Conservation (phyloP, 2,797 vertebrate species). For the Poecilia velifera region DNA sequence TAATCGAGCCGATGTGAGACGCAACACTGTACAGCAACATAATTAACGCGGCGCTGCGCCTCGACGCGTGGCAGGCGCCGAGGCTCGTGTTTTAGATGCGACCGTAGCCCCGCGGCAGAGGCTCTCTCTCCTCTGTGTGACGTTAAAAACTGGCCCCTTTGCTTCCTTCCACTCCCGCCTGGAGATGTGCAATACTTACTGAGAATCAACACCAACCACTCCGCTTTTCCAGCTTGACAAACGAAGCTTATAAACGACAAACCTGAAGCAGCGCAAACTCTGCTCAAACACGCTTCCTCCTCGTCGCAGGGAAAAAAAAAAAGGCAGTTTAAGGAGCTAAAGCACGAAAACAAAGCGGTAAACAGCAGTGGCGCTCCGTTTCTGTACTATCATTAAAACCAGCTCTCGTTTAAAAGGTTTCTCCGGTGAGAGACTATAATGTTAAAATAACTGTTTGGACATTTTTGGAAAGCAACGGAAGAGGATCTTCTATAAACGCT, state of each 20-base stretch:
- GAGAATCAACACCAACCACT: slow-evolving; percentile 50
- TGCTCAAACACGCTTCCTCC: slow-evolving; percentile 45
- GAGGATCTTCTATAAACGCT: slow-evolving; percentile 32
- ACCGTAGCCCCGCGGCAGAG: slow-evolving; percentile 25
- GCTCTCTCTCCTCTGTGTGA: slow-evolving; percentile 34
- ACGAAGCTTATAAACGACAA: slow-evolving; percentile 55
- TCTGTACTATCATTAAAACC: slow-evolving; percentile 70
- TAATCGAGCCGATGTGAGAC: slow-evolving; percentile 48
- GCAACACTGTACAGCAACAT: slow-evolving; percentile 38
- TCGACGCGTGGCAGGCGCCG: slow-evolving; percentile 14
- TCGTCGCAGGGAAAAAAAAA: slow-evolving; percentile 31
- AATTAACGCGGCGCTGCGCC: slow-evolving; percentile 40
- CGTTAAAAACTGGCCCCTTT: slow-evolving; percentile 32
- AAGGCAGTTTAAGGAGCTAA: slow-evolving; percentile 55
- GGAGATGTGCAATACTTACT: slow-evolving; percentile 64
- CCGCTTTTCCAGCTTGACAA: slow-evolving; percentile 55
- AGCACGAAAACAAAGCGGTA: slow-evolving; percentile 31
- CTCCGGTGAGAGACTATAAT: slow-evolving; percentile 14
- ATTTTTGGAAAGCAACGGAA: slow-evolving; percentile 34
- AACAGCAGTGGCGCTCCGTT: slow-evolving; percentile 38
- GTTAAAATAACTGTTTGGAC: slow-evolving; percentile 39
- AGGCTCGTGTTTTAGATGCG: slow-evolving; percentile 26
- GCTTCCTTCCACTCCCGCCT: slow-evolving; percentile 49
- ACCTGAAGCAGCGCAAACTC: slow-evolving; percentile 50
- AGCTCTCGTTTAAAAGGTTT: slow-evolving; percentile 59